Conservation (phyloP, 2,888 invertebrate species). For the Coelinius sp. region DNA sequence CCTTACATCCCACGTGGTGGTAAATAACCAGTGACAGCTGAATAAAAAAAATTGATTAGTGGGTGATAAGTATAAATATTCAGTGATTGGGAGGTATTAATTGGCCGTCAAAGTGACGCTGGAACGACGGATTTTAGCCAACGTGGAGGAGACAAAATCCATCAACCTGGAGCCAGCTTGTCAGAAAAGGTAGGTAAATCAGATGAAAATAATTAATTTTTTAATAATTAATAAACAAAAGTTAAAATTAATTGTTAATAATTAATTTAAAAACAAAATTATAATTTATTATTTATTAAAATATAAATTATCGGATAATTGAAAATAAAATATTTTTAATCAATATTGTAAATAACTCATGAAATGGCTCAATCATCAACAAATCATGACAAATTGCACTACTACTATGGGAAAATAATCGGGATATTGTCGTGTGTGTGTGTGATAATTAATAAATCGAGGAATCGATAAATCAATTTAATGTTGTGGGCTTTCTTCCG, state of each 20-base stretch:
- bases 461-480: not conserved
- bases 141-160: conserved; percentile 51
- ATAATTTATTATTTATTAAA: not conserved
- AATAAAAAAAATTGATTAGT: not conserved
- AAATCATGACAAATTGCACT: conserved; percentile 9
- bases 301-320: not conserved
- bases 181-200: conserved; percentile 66
- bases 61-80: not conserved
- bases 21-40: not conserved
- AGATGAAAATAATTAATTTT: not conserved
- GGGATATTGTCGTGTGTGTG: not conserved
- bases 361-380: not conserved
- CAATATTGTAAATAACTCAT: not conserved
- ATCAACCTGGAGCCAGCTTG: conserved; percentile 71
- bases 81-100: not conserved
- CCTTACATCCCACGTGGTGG: conserved; percentile 42
- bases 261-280: too few species aligned
- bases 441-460: conserved; percentile 3
- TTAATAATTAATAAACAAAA: not conserved
- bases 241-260: too few species aligned
- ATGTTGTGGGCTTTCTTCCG: not conserved
- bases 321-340: not conserved
- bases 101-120: conserved; percentile 10
- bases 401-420: not conserved
- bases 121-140: not conserved